phyloP scores from a whole-genome alignment of 2,797 vertebrate species.

The Taeniopygia guttata region DNA sequence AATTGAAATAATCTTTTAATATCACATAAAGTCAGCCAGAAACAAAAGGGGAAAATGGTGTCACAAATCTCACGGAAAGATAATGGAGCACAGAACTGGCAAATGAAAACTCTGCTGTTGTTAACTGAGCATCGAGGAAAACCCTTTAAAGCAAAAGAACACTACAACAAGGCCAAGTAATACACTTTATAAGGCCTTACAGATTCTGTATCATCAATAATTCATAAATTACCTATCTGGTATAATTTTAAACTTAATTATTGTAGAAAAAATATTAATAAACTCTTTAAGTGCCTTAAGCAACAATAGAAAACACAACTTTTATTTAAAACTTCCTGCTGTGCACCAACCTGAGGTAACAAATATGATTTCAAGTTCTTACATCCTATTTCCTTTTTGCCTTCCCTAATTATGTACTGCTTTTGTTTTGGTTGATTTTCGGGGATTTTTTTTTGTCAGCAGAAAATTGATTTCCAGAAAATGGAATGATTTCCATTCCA shows the following conservation, averaged over 20 bases:
- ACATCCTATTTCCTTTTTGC: not conserved
- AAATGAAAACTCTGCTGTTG: not conserved
- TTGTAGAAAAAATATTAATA: not conserved
- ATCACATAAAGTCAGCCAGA: not conserved
- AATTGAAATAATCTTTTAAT: not conserved
- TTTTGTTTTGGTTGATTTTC: not conserved
- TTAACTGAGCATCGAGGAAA: conserved; percentile 3
- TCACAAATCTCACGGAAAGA: not conserved
- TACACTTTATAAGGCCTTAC: not conserved
- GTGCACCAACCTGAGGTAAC: not conserved
- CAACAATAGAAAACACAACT: not conserved
- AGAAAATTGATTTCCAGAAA: not conserved
- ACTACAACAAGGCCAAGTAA: not conserved
- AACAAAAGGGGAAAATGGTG: not conserved
- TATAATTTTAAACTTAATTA: not conserved
- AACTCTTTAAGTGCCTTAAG: not conserved
- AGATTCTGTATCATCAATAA: not conserved
- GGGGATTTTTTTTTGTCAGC: not conserved
- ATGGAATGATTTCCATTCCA: not conserved
- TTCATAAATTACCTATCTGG: not conserved
- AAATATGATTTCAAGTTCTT: not conserved
- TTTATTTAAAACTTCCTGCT: not conserved
- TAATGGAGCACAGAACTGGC: not conserved
- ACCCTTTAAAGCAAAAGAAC: not conserved
- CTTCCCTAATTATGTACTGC: not conserved